Evolutionary conservation across 2,113 vertebrate genomes (phyloP), one percentile per base, ranked within the genome.

Genomic region (Elachura formosa): DNA sequence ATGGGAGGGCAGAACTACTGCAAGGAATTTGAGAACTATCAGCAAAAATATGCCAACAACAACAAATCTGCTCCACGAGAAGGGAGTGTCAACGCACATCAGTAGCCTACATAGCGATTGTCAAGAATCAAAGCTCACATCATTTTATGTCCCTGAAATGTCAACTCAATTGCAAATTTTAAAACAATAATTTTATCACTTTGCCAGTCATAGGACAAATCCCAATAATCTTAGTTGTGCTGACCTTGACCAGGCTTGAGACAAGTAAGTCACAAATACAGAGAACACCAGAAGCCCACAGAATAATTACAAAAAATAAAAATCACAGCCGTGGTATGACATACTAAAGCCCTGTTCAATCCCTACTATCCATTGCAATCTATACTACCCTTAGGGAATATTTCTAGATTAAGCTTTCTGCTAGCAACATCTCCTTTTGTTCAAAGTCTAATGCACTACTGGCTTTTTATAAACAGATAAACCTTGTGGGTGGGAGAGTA

Each of bases 151-250:
- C 73, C 92, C 80, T 68, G 85, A 96, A 92, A 96, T 9, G 87
- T 94, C 96, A 93, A 84, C 34, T 63, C 73, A 79, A 96, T 93
- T 38, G 36, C 63, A 89, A 79, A 68, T 93, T 63, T 45, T 25
- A 90, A 91, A 95, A n/a, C 43, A 66, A 51, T 34, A 61, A 43
- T 88, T 92, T 52, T 84, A 92, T 88, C 78, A 77, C 38, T 95
- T 91, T 94, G 89, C 87, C 84, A 97, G 78, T n/a, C 62, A 11
- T 46, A 80, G 64, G 54, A 71, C 21, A 7, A 74, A 89, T 59
- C 46, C 67, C 69, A 68, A 63, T 89, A 90, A 91, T 59, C 66
- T 90, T 58, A 45, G 54, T 33, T 83, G 26, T 29, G 13, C 25
- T 88, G 91, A 43, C 62, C 56, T 90, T 82, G 63, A 94, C 46